Evolutionary conservation across 2,797 vertebrate genomes (phyloP).

Genomic region (Eulemur rubriventer): DNA sequence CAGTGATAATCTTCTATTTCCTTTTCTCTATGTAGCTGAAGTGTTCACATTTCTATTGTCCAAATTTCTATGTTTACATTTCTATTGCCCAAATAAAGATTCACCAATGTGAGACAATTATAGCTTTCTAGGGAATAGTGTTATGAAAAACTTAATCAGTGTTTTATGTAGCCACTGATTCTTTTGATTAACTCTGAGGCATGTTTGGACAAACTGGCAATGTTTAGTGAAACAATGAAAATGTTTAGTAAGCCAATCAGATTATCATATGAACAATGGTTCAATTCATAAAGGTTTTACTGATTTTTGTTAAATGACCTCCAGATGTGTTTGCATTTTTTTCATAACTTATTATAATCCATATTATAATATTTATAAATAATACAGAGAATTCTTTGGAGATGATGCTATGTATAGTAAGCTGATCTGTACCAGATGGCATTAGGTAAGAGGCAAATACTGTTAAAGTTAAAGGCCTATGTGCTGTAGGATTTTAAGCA

Average conservation of each 20-base stretch:
- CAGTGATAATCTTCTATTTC: neutral
- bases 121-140: neutral
- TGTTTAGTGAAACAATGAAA: slow-evolving; percentile 72
- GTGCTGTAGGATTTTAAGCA: slow-evolving; percentile 57
- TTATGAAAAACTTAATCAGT: slow-evolving; percentile 47
- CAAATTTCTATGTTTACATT: neutral
- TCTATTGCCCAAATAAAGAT: neutral
- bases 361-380: slow-evolving; percentile 74
- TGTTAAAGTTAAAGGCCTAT: slow-evolving; percentile 49
- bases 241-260: slow-evolving; percentile 73
- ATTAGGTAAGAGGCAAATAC: slow-evolving; percentile 65
- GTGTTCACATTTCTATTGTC: neutral
- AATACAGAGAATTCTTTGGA: slow-evolving; percentile 68
- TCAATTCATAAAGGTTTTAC: slow-evolving; percentile 74
- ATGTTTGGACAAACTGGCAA: slow-evolving; percentile 59
- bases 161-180: slow-evolving; percentile 53
- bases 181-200: slow-evolving; percentile 45
- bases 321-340: slow-evolving; percentile 82
- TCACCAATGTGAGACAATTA: neutral
- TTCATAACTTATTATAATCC: slow-evolving; percentile 66
- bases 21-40: neutral
- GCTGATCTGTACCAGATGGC: slow-evolving; percentile 74
- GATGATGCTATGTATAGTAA: slow-evolving; percentile 67
- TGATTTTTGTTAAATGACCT: slow-evolving; percentile 79
- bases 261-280: slow-evolving; percentile 77